Percentiles rank a stretch among this genome's conserved stretches.
phyloP scores from a whole-genome alignment of 2,888 invertebrate genomes.

The Lasiommata megera region DNA sequence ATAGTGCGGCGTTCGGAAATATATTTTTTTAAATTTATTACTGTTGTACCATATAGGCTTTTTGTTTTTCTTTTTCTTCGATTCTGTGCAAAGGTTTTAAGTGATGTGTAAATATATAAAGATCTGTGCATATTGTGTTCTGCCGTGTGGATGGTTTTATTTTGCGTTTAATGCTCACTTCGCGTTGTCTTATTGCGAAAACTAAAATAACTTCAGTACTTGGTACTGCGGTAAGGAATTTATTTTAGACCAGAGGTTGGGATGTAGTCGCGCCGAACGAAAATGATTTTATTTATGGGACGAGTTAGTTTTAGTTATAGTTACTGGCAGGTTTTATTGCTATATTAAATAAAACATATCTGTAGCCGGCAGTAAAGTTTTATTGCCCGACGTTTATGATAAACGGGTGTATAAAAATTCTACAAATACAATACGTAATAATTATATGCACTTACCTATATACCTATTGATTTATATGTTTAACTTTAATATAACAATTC shows the following conservation, averaged over 20 bases:
- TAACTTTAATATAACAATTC: too few species aligned
- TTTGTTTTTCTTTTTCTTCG: constrained; percentile 15
- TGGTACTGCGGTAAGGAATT: constrained; percentile 58
- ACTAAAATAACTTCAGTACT: constrained; percentile 61
- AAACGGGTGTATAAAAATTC: constrained; percentile 1
- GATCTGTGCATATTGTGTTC: constrained; percentile 28
- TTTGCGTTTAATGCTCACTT: constrained; percentile 13
- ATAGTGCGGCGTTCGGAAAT: constrained; percentile 2
- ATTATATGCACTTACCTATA: not conserved
- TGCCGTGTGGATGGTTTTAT: constrained; percentile 16
- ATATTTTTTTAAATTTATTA: constrained; percentile 8
- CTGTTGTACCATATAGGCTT: not conserved
- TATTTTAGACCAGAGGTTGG: constrained; percentile 55
- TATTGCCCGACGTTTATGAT: constrained; percentile 5
- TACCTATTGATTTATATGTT: too few species aligned
- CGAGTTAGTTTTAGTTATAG: constrained; percentile 7
- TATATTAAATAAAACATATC: constrained; percentile 17
- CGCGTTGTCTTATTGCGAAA: constrained; percentile 58
- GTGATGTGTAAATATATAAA: constrained; percentile 25
- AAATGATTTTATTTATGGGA: constrained; percentile 30
- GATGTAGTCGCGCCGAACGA: constrained; percentile 40
- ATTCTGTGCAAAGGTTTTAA: constrained; percentile 33
- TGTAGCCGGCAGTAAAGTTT: constrained; percentile 17
- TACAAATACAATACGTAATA: not conserved
- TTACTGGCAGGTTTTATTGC: constrained; percentile 16